Conservation (phyloP, 2,797 vertebrate genomes). For the Cyprinella venusta region DNA sequence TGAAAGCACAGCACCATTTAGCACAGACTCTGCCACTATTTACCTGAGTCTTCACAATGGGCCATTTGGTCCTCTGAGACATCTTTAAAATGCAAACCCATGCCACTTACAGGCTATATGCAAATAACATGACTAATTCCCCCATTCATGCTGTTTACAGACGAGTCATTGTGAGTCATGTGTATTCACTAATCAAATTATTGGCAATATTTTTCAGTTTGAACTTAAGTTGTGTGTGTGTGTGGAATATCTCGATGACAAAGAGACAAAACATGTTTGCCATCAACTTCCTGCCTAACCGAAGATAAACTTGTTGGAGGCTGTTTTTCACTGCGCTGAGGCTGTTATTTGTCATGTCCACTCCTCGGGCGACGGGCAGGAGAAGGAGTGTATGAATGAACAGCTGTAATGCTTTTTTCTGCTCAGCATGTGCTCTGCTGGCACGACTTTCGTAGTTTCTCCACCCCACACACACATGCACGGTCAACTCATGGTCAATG, state of each 20-base stretch:
- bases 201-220: background rate
- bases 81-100: slow-evolving; percentile 15
- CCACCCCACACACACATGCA: background rate
- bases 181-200: slow-evolving; percentile 3
- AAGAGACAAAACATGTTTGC: background rate
- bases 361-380: background rate
- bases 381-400: slow-evolving; percentile 68
- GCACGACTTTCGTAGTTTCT: slow-evolving; percentile 58
- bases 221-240: background rate
- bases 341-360: slow-evolving; percentile 1
- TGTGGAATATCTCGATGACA: slow-evolving; percentile 19
- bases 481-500: background rate
- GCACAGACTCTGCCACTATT: background rate
- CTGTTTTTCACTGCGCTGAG: background rate
- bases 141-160: slow-evolving; percentile 6
- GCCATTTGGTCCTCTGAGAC: slow-evolving; percentile 1
- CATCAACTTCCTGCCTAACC: background rate
- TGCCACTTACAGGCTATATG: slow-evolving; percentile 5
- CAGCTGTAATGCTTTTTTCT: slow-evolving; percentile 72
- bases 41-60: slow-evolving; percentile 2
- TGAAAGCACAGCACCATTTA: slow-evolving; percentile 20
- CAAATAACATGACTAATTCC: slow-evolving; percentile 20
- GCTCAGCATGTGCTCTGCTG: slow-evolving; percentile 80
- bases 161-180: slow-evolving; percentile 31
- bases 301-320: background rate